Base-by-base conservation (phyloP, 2,888 invertebrate genomes). In the Drosophila bunnanda region DNA sequence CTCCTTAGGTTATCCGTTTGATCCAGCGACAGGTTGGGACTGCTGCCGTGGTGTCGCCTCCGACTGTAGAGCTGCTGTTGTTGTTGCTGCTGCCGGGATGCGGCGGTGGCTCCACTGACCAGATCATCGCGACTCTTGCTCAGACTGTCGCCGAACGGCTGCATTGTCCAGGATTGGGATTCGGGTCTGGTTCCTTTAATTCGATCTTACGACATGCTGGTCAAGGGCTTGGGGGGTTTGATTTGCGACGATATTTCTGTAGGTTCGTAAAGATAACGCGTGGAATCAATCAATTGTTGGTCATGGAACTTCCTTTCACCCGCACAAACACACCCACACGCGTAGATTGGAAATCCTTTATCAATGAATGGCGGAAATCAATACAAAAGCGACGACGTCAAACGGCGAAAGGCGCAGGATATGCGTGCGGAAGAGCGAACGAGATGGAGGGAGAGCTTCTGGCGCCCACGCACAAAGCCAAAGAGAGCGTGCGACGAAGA, bases 101-200 rank as follows among this genome's bases (percentile, higher is more conserved):
- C 39, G 79, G 89, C 89, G 69, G 83, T 81, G 54, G 78, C 74
- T 59, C 83, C 84, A 61, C 88, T 87, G 67, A 88, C 89, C 80
- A 92, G 83, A 88, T 92, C 92, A 79, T 92, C 92, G 46, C 91
- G 91, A 86, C 92, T 92, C 79, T 91, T 92, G 79, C 89, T 91
- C 66, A 91, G 78, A 64, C 87, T 90, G 70, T 92, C 91, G 75
- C 83, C 89, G 74, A 90, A 88, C 61, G 92, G 92, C 85, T 91
- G 92, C 92, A 92, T 92, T 79, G 79, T 90, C 79, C 72, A 32
- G 52, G 67, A 56, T 60, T 76, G 56, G 57, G 28, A 57, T 64
- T 62, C 25, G 41, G 50, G 46, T 50, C 20, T 58, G 52, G 46
- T 52, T 65, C 17, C 30, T 28, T 66, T 10, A 15, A n/a, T 32